These are phyloP conservation scores for Oreochromis mossambicus DNA, from an alignment of 2,797 vertebrate species.

Conservation along the genomic window DNA sequence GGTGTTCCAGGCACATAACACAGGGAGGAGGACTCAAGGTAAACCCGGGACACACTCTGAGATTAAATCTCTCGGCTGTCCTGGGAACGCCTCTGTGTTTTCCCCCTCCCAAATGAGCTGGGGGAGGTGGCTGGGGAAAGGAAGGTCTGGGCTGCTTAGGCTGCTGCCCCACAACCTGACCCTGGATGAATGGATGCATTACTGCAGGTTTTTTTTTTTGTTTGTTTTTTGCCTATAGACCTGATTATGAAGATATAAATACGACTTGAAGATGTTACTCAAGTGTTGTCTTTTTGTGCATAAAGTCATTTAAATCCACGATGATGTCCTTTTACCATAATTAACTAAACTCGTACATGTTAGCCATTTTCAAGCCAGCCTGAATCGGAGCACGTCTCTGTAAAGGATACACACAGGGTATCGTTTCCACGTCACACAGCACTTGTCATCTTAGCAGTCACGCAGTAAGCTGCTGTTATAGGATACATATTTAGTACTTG, in stretches of 20 bases:
- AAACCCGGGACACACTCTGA: neutral
- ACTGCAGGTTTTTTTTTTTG: neutral
- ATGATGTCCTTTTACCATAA: neutral
- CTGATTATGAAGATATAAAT: neutral
- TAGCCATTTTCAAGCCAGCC: neutral
- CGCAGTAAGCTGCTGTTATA: conserved; percentile 33
- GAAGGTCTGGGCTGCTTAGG: neutral
- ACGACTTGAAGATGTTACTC: neutral
- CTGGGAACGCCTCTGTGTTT: neutral
- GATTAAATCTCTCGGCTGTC: neutral
- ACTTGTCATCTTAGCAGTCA: conserved; percentile 32
- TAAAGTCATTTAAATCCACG: neutral
- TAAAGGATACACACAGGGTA: neutral
- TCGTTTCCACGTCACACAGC: neutral
- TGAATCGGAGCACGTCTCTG: neutral
- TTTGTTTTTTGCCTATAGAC: neutral
- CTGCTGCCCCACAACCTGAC: neutral
- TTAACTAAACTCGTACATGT: neutral
- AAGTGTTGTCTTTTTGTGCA: neutral
- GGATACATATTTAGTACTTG: conserved; percentile 48
- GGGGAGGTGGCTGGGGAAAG: neutral
- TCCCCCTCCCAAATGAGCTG: neutral
- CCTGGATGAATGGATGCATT: neutral
- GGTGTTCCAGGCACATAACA: neutral
- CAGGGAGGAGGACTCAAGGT: neutral